These are phyloP conservation scores for Alcedo atthis DNA, from an alignment of 2,797 vertebrate genomes.

Conservation along the genomic window DNA sequence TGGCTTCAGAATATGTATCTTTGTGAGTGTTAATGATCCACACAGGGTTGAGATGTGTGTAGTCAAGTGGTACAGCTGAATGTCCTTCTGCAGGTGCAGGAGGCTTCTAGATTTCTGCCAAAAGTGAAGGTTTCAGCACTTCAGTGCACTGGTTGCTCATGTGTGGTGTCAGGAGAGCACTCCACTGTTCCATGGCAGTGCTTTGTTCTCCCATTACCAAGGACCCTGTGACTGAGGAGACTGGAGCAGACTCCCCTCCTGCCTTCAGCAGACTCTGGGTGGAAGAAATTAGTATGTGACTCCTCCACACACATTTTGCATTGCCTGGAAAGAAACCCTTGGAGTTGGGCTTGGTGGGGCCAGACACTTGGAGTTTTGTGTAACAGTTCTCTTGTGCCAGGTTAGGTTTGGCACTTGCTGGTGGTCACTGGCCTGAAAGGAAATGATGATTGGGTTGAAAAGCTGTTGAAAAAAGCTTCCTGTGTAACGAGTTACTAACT, in stretches of 20 bases:
- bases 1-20: background rate
- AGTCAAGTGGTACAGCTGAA: background rate
- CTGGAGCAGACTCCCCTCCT: background rate
- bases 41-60: background rate
- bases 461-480: background rate
- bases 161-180: background rate
- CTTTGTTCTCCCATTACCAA: background rate
- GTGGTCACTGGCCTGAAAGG: background rate
- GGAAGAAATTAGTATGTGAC: background rate
- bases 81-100: background rate
- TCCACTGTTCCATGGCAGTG: background rate
- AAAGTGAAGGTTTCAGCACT: background rate
- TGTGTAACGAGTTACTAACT: background rate
- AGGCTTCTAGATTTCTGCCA: background rate
- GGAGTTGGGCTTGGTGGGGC: background rate
- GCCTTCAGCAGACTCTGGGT: background rate
- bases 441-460: background rate
- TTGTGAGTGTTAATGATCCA: accelerated
- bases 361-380: background rate
- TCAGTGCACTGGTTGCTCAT: background rate
- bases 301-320: background rate
- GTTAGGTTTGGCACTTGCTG: background rate
- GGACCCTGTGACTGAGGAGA: background rate
- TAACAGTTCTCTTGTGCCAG: accelerated
- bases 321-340: background rate